Base-by-base conservation (phyloP, 2,113 vertebrate genomes). In the Lates calcarifer region DNA sequence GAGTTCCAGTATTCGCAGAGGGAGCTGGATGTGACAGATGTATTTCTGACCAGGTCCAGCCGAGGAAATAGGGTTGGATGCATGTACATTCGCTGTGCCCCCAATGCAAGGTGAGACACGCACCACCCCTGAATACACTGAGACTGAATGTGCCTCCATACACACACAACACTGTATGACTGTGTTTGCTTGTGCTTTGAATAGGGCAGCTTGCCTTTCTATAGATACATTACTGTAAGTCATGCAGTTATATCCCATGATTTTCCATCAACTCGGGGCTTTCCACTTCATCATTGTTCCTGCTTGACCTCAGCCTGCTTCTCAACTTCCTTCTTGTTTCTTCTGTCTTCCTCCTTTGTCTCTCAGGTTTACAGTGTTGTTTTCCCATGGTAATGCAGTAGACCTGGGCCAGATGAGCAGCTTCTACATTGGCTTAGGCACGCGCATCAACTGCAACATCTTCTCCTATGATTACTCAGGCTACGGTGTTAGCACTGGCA, bases 381-480 rank as follows among this genome's bases (percentile, higher is more conserved):
- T 99, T 90, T 99, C 98, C 0, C 98, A 99, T 0, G 98, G 98
- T 75, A 99, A 99, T 0, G 98, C 98, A 0, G 98, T 99, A 81
- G 98, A 99, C 94, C 94, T 99, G 89, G 98, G 98, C 28, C 98
- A 99, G 95, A 99, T 99, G 98, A 98, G 98, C 95, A 99, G 98
- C 92, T 99, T 99, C 94, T 99, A 99, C 91, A 95, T 99, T 0
- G 98, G 98, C 77, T 93, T 99, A 91, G 98, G 98, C 66, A 96
- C 98, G 0, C 97, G 98, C 76, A 97, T 99, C 94, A 98, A 96
- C 94, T 99, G 98, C 94, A 99, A 99, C 94, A 96, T 99, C 92
- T 99, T 99, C 94, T 99, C 98, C 77, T 99, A 99, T 0, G 98
- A 99, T 92, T 99, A 99, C 91, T 99, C 98, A 0, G 98, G 98